phyloP scores from a whole-genome alignment of 1,140 invertebrate species.

The Rhyzopertha dominica region DNA sequence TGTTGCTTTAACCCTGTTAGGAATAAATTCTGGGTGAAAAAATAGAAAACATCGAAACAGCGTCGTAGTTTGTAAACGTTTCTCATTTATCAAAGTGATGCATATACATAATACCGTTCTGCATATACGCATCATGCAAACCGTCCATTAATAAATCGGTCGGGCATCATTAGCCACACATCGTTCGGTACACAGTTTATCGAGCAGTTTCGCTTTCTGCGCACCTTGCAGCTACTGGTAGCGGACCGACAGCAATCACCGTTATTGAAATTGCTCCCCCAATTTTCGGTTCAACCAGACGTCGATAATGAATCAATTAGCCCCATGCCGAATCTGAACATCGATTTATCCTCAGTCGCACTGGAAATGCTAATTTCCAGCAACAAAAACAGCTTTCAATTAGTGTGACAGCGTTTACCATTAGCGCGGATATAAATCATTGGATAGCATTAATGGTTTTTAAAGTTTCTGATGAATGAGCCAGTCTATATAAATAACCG shows the following conservation, averaged over 20 bases:
- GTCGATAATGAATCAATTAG: conserved; percentile 21
- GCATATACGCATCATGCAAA: no score
- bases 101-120: no score
- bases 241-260: neutral
- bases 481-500: no score
- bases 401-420: conserved; percentile 24
- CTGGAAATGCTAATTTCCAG: conserved; percentile 27
- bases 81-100: no score
- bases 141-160: no score
- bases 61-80: no score
- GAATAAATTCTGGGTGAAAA: no score
- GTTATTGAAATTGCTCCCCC: neutral
- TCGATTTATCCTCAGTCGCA: conserved; percentile 7
- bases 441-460: conserved; percentile 11
- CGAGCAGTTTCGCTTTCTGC: conserved; percentile 1
- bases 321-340: conserved; percentile 5
- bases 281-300: conserved; percentile 1
- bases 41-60: no score
- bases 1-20: no score
- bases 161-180: no score
- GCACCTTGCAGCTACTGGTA: neutral
- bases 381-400: conserved; percentile 32
- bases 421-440: conserved; percentile 30
- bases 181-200: no score
- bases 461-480: conserved; percentile 4